Conservation (phyloP, 2,888 invertebrate species). For the Meliscaeva auricollis region DNA sequence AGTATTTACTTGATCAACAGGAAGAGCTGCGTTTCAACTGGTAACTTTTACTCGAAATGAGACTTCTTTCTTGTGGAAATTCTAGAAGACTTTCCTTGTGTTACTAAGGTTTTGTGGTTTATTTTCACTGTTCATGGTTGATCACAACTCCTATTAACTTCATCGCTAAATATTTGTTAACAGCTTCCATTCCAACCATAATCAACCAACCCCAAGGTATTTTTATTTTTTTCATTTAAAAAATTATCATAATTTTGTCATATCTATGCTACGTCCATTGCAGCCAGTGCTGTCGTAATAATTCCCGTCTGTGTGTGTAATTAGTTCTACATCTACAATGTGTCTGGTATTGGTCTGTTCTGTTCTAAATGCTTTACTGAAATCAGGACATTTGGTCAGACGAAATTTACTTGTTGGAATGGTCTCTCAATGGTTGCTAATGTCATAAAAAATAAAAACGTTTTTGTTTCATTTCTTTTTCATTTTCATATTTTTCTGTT, state of each 20-base stretch:
- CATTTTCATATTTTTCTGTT: constrained; percentile 38
- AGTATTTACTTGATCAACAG: too few species aligned
- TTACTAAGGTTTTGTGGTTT: too few species aligned
- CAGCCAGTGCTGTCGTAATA: constrained; percentile 27
- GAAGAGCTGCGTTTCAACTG: too few species aligned
- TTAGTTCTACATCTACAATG: constrained; percentile 46
- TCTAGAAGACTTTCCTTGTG: too few species aligned
- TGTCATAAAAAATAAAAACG: constrained; percentile 42
- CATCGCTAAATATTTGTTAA: too few species aligned
- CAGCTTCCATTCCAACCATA: background rate
- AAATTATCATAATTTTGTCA: constrained; percentile 70
- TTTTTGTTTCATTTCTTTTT: constrained; percentile 31
- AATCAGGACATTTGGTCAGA: constrained; percentile 60
- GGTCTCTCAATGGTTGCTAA: constrained; percentile 18
- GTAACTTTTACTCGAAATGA: too few species aligned
- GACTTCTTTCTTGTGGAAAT: too few species aligned
- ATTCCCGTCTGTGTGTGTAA: constrained; percentile 37
- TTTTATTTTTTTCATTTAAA: background rate
- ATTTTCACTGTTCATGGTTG: too few species aligned
- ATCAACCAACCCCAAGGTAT: background rate
- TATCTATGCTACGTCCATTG: constrained; percentile 64
- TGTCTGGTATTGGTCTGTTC: background rate
- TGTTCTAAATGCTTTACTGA: background rate
- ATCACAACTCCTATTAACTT: too few species aligned
- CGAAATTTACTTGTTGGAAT: constrained; percentile 59